Base-by-base conservation (phyloP, 2,797 vertebrate species). In the Hoplostethus mediterraneus region DNA sequence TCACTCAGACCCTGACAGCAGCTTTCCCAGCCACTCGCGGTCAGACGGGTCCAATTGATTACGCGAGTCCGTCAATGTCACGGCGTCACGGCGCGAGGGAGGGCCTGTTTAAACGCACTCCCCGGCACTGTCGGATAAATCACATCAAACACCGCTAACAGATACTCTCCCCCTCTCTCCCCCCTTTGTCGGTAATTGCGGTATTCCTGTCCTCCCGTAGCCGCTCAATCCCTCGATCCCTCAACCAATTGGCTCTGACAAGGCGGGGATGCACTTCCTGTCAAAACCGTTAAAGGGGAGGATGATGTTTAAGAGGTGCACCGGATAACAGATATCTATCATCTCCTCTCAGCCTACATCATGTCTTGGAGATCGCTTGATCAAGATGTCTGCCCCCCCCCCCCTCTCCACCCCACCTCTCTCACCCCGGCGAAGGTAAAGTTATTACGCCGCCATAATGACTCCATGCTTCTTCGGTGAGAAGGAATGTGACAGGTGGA, bases 31-130 rank as follows among this genome's bases (percentile, higher is more conserved):
- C 88, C 81, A 88, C 92, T 93, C 92, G 86, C 87, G 63, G 83
- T 80, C 86, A 90, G 92, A 94, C 89, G 89, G 93, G 95, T 89
- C 94, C 93, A 94, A 96, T 96, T 96, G 96, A 98, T 97, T 96
- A 94, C 94, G 90, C 88, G 94, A 96, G 96, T 96, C 96, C 91
- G 94, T 97, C 96, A 96, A 91, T 96, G 96, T 96, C 96, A 94
- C 71, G 80, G 90, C 93, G 92, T 95, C 95, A 95, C 93, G 4
- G 1, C 1, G 33, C 4, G 6, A n/a, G 30, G 2, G 89, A 89
- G 95, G 92, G 77, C 64, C 70, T 75, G 89, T 94, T 85, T 94
- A 95, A 96, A 96, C 79, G 91, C 92, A 92, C 95, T 89, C 86
- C 90, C 86, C 21, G 84, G 92, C 90, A 75, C 90, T 89, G 81